These are phyloP conservation scores for Silurus glanis DNA, from an alignment of 2,113 vertebrate genomes.

Conservation along the genomic window DNA sequence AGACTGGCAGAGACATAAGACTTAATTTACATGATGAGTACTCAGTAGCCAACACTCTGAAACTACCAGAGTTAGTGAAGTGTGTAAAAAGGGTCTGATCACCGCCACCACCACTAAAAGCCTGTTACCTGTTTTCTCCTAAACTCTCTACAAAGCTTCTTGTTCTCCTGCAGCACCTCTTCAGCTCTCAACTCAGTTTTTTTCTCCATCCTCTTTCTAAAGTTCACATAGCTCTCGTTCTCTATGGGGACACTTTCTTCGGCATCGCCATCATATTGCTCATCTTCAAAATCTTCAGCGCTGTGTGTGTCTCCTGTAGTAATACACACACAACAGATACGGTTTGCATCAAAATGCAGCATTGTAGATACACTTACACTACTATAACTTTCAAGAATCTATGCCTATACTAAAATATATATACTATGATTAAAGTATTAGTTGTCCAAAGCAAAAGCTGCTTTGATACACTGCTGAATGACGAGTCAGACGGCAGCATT, in stretches of 20 bases:
- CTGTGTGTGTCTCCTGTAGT: conserved; percentile 43
- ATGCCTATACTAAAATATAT: not conserved
- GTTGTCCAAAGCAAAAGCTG: not conserved
- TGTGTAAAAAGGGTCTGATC: not conserved
- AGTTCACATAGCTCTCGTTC: conserved; percentile 86
- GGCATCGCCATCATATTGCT: conserved; percentile 73
- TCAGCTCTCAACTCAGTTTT: conserved; percentile 74
- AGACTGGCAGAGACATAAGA: conserved; percentile 68
- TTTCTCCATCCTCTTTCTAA: conserved; percentile 82
- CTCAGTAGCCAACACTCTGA: not conserved
- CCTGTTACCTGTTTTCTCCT: conserved; percentile 78
- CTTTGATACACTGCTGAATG: not conserved
- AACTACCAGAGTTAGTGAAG: not conserved
- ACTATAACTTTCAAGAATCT: not conserved
- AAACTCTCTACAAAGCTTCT: conserved; percentile 84
- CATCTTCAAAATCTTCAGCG: conserved; percentile 69
- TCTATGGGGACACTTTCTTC: conserved; percentile 74
- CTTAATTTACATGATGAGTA: conserved; percentile 38
- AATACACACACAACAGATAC: not conserved
- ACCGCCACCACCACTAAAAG: not conserved
- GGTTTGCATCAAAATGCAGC: not conserved
- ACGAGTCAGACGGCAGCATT: not conserved
- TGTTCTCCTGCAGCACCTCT: conserved; percentile 77
- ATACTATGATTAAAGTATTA: not conserved
- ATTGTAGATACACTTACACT: not conserved